Evolutionary conservation across 2,888 invertebrate genomes (phyloP), one percentile per base, ranked within the genome.

Genomic region (Oxycera nigricornis): DNA sequence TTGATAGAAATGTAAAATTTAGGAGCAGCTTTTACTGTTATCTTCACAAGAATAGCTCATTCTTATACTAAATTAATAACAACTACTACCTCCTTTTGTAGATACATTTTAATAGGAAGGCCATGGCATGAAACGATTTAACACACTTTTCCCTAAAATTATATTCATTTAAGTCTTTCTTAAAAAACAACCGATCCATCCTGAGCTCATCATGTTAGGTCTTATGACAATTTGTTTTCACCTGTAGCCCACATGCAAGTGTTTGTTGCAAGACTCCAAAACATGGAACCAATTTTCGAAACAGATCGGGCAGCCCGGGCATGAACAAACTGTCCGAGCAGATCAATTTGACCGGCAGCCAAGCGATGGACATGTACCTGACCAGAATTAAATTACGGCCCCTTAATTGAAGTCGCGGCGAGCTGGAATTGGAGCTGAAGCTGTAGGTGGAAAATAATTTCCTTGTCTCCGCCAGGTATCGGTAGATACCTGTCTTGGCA

Each of bases 221-320:
- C 35, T 70, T 70, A 70, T 70, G 70, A 70, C 70, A 70, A 70
- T 70, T 70, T 70, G 70, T 70, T 70, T 70, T 70, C 70, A 70
- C 70, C 70, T 70, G 70, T 70, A 70, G 24, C 31, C 52, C 70
- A 70, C 24, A 70, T 20, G 35, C 41, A 41, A 14, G 41, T 26
- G 41, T 65, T 65, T 14, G 7, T 4, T 35, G 65, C 41, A 39
- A 41, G 39, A 65, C 41, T 30, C 7, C 6, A 22, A 65, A 65
- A 65, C 39, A 20, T 39, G n/a, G 41, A 41, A 39, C 17, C 39
- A 41, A 41, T 65, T 22, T 65, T 65, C 41, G 65, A 65, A n/a
- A 11, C 70, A 50, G 55, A 31, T 70, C 52, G 41, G 41, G 65
- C 70, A 55, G 14, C 26, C 17, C 30, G 31, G 31, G 52, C 22